A percentile compares a stretch with the other conserved stretches of the same genome.
Evolutionary conservation across 53 echinoderm and acorn worm genomes (phyloP).

Genomic region (Zoroaster sp.): DNA sequence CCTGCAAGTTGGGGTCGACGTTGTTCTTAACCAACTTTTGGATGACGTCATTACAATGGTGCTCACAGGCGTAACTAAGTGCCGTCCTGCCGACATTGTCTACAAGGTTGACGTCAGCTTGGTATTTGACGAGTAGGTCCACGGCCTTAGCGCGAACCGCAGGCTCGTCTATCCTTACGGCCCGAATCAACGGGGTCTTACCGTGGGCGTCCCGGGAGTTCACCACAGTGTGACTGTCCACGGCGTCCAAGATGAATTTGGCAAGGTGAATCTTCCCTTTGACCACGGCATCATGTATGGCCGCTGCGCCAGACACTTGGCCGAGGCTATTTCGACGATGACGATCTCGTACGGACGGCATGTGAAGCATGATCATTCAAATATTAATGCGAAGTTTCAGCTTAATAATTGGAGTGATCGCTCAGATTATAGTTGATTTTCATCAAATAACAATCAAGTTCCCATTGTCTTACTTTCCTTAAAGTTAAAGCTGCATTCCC

Average conservation of each 20-base stretch:
- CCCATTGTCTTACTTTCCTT: no score
- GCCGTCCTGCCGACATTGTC: conserved; percentile 92
- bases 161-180: conserved; percentile 68
- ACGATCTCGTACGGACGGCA: conserved; percentile 29
- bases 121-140: conserved; percentile 69
- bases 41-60: conserved; percentile 74
- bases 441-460: no score
- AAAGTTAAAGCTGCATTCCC: no score
- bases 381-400: no score
- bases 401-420: no score
- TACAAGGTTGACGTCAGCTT: conserved; percentile 76
- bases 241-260: conserved; percentile 91
- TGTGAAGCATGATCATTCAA: conserved; percentile 14
- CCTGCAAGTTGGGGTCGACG: conserved; percentile 88
- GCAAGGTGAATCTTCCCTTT: conserved; percentile 95
- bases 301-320: conserved; percentile 82
- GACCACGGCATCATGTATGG: conserved; percentile 90
- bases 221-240: conserved; percentile 75
- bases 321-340: conserved; percentile 69
- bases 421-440: no score
- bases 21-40: conserved; percentile 83
- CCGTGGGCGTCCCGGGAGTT: conserved; percentile 86
- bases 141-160: conserved; percentile 55
- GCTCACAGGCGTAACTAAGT: conserved; percentile 89
- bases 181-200: conserved; percentile 89